These are phyloP conservation scores for Upupa epops DNA, from an alignment of 2,113 vertebrate genomes.

Conservation along the genomic window DNA sequence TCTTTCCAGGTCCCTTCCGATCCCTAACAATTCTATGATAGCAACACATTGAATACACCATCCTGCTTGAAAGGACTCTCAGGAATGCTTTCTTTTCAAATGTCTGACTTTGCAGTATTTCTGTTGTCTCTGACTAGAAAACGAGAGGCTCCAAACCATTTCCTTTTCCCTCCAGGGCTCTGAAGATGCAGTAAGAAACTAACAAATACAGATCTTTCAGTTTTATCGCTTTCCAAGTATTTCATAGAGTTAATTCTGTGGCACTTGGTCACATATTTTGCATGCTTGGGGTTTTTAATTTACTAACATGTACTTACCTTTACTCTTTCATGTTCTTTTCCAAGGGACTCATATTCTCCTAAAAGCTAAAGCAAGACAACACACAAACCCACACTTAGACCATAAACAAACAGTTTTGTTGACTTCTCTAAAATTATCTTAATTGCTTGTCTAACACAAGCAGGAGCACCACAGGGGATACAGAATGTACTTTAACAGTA, in stretches of 20 bases:
- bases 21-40: too few species aligned
- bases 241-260: background rate
- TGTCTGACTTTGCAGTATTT: background rate
- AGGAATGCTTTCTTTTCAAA: too few species aligned
- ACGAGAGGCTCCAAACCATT: background rate
- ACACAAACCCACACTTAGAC: background rate
- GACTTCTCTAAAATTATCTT: background rate
- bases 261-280: background rate
- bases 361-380: slow-evolving; percentile 80
- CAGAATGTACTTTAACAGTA: background rate
- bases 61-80: background rate
- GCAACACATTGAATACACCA: background rate
- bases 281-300: background rate
- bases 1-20: too few species aligned
- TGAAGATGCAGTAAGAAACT: background rate
- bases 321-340: slow-evolving; percentile 85
- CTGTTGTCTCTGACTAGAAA: background rate
- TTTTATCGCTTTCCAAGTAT: background rate
- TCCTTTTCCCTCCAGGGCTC: background rate
- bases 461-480: background rate
- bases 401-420: background rate
- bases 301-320: slow-evolving; percentile 79
- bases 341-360: slow-evolving; percentile 87
- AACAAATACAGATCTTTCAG: background rate
- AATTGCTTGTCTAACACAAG: background rate